phyloP scores from a whole-genome alignment of 2,797 vertebrate species.

The Epinephelus coioides region DNA sequence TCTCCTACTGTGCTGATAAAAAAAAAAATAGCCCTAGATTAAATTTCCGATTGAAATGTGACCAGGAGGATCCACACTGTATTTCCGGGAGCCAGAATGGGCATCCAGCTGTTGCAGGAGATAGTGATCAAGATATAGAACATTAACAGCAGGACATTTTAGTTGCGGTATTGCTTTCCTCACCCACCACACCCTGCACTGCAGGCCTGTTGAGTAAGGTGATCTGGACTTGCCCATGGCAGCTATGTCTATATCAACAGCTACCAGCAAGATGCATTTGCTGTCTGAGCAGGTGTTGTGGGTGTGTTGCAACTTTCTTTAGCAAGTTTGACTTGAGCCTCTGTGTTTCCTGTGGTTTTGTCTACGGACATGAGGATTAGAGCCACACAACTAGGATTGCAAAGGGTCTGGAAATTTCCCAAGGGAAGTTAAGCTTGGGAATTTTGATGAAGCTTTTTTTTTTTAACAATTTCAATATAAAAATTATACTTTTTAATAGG shows the following conservation, averaged over 20 bases:
- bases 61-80: slow-evolving; percentile 46
- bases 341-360: slow-evolving; percentile 29
- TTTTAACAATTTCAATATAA: too few relatives aligned
- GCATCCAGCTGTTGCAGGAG: slow-evolving; percentile 78
- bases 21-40: slow-evolving; percentile 66
- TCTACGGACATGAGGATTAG: neutral
- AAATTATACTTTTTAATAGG: too few relatives aligned
- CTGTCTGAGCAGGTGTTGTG: slow-evolving; percentile 75
- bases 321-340: slow-evolving; percentile 25
- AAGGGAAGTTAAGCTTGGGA: too few relatives aligned
- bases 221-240: slow-evolving; percentile 84
- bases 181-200: slow-evolving; percentile 66
- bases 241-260: slow-evolving; percentile 80
- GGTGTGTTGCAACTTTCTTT: slow-evolving; percentile 61
- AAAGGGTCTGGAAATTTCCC: neutral
- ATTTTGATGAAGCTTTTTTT: too few relatives aligned
- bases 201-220: slow-evolving; percentile 79
- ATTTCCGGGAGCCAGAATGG: slow-evolving; percentile 69
- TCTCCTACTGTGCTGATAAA: slow-evolving; percentile 35
- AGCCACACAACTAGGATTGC: neutral
- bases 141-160: slow-evolving; percentile 71
- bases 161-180: slow-evolving; percentile 76
- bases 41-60: slow-evolving; percentile 65
- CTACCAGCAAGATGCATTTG: slow-evolving; percentile 74
- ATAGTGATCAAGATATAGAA: slow-evolving; percentile 70